Percentiles rank a stretch among this genome's conserved stretches.
Conservation (phyloP, 2,113 vertebrate genomes). For the Gambusia holbrooki region DNA sequence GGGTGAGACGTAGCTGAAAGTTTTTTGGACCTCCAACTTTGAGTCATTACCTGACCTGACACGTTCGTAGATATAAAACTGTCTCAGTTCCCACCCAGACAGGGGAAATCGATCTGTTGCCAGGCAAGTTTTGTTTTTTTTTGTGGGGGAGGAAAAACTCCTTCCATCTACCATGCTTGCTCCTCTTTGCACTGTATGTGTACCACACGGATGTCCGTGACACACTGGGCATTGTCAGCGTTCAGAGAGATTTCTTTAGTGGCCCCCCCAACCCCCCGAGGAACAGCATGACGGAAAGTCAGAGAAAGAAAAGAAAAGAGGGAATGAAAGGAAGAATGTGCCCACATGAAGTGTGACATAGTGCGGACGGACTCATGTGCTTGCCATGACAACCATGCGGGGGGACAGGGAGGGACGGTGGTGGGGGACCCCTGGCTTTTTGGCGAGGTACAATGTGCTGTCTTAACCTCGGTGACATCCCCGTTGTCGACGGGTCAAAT, state of each 20-base stretch:
- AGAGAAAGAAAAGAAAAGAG: slow-evolving; percentile 58
- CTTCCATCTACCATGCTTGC: slow-evolving; percentile 15
- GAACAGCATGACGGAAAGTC: slow-evolving; percentile 63
- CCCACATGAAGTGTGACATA: slow-evolving; percentile 77
- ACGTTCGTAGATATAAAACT: slow-evolving; percentile 2
- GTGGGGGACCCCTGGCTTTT: slow-evolving; percentile 62
- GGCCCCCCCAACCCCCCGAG: slow-evolving; percentile 39
- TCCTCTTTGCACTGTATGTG: slow-evolving; percentile 54
- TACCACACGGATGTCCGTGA: slow-evolving; percentile 41
- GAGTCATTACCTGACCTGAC: slow-evolving; percentile 41
- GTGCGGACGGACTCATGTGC: slow-evolving; percentile 68
- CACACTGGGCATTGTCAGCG: slow-evolving; percentile 43
- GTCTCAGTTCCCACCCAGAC: slow-evolving; percentile 29
- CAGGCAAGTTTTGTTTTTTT: slow-evolving; percentile 10
- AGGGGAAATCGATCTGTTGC: slow-evolving; percentile 43
- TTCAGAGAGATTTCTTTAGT: slow-evolving; percentile 56
- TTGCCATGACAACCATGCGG: slow-evolving; percentile 77
- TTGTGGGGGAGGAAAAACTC: slow-evolving; percentile 1
- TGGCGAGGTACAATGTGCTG: slow-evolving; percentile 57
- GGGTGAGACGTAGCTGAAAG: slow-evolving; percentile 32
- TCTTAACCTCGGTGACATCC: slow-evolving; percentile 75
- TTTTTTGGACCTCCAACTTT: slow-evolving; percentile 20
- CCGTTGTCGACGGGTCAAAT: slow-evolving; percentile 80
- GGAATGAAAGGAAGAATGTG: slow-evolving; percentile 69
- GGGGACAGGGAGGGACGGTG: slow-evolving; percentile 30